Evolutionary conservation across 2,888 invertebrate genomes (phyloP).

Genomic region (Halocaridina rubra): DNA sequence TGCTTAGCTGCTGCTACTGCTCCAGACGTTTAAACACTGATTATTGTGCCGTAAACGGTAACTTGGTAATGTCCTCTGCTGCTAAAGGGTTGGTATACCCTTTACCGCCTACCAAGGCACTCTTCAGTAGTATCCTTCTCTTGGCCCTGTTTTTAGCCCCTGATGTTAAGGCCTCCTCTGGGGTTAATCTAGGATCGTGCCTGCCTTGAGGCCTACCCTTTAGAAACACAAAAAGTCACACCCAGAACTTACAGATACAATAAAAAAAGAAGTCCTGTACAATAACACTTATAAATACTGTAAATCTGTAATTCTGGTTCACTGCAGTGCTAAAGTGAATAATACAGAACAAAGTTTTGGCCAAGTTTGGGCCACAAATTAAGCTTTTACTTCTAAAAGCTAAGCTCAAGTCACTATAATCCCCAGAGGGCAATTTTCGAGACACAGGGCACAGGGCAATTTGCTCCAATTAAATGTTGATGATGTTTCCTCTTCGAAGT

Average conservation of each 20-base stretch:
- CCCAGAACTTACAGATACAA: not conserved
- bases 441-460: not conserved
- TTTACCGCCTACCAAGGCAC: no score
- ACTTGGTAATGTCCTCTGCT: no score
- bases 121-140: not conserved
- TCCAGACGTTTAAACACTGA: no score
- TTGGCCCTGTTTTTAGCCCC: not conserved
- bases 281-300: not conserved
- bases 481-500: conserved; percentile 2
- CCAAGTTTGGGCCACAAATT: not conserved
- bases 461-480: not conserved
- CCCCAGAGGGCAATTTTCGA: conserved; percentile 5
- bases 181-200: not conserved
- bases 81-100: no score
- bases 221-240: not conserved
- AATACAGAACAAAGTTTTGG: no score
- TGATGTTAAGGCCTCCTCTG: not conserved
- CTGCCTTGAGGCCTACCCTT: not conserved
- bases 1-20: no score
- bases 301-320: no score
- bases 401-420: not conserved
- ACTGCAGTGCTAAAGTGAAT: no score
- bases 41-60: no score
- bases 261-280: not conserved
- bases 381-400: no score